Base-by-base conservation (phyloP, 2,113 vertebrate genomes). In the Arenaria interpres region DNA sequence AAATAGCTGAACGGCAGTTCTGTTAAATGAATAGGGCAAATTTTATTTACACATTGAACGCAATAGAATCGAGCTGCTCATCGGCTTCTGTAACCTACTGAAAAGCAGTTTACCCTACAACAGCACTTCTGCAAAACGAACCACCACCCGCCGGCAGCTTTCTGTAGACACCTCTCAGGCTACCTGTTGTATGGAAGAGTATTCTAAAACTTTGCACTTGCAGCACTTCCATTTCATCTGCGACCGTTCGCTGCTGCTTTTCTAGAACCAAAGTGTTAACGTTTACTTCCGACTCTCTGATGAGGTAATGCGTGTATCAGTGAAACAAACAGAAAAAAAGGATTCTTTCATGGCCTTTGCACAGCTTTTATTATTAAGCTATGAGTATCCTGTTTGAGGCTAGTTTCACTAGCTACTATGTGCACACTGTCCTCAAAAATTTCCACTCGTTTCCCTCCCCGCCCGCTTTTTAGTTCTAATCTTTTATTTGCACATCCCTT, bases 401-500 rank as follows among this genome's bases (percentile, higher is more conserved):
- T 99, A 98, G 98, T 98, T 98, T 98, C 95, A 98, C 98, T 97
- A 98, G 97, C 98, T 94, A 97, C 96, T 98, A 96, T 97, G 98
- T 97, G 98, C 98, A 98, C 98, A 97, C 97, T 95, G 96, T 98
- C 98, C 86, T 93, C 97, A 94, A 96, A 91, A 97, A 97, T 93
- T 89, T 97, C 97, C 97, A 97, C 93, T 98, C 95, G 59, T 98
- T 98, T 97, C 98, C 98, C 98, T 98, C 95, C 96, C 97, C 96
- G 39, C 97, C 95, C 94, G 93, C 97, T 97, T 96, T 94, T 97
- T 92, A 96, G 89, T 96, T 97, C 97, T 82, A 97, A 96, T 95
- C 96, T 96, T 97, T 96, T 97, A 98, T 99, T 98, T 99, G 98
- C 98, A 99, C 99, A 98, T 99, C 99, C 99, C 99, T 99, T 99